Percentiles rank a stretch among this genome's conserved stretches.
Conservation (phyloP, 2,888 invertebrate species). For the Ophion slaviceki region DNA sequence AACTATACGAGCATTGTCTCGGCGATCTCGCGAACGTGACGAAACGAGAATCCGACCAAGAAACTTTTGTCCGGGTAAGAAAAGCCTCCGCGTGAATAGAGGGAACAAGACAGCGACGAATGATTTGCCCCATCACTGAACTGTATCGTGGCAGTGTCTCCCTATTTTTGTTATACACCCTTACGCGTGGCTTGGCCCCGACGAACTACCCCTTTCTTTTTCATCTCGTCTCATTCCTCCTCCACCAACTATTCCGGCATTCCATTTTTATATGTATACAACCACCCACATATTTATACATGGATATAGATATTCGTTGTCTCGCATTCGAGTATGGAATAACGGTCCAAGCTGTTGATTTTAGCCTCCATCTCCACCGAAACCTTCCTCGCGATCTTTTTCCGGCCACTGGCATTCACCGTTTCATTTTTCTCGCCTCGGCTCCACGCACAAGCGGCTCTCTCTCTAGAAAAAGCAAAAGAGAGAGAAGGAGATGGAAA, state of each 20-base stretch:
- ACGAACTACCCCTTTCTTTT: slow-evolving; percentile 30
- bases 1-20: slow-evolving; percentile 35
- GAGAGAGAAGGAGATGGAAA: slow-evolving; percentile 11
- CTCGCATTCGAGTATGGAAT: slow-evolving; percentile 54
- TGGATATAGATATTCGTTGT: slow-evolving; percentile 29
- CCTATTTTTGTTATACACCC: slow-evolving; percentile 41
- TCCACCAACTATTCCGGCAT: background rate
- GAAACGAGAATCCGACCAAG: slow-evolving; percentile 43
- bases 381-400: slow-evolving; percentile 26
- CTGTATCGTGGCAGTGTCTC: slow-evolving; percentile 46
- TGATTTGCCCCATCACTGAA: slow-evolving; percentile 30
- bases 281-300: background rate
- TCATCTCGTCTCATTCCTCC: slow-evolving; percentile 12
- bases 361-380: slow-evolving; percentile 27
- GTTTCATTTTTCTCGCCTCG: slow-evolving; percentile 74
- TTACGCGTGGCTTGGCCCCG: slow-evolving; percentile 29
- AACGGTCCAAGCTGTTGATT: slow-evolving; percentile 60
- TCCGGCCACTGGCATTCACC: slow-evolving; percentile 63
- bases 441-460: slow-evolving; percentile 62
- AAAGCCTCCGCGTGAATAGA: slow-evolving; percentile 12
- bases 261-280: background rate
- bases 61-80: slow-evolving; percentile 52
- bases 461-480: background rate
- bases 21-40: slow-evolving; percentile 38
- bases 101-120: slow-evolving; percentile 53